Conservation (phyloP, 2,113 vertebrate genomes). For the Pitta sordida region DNA sequence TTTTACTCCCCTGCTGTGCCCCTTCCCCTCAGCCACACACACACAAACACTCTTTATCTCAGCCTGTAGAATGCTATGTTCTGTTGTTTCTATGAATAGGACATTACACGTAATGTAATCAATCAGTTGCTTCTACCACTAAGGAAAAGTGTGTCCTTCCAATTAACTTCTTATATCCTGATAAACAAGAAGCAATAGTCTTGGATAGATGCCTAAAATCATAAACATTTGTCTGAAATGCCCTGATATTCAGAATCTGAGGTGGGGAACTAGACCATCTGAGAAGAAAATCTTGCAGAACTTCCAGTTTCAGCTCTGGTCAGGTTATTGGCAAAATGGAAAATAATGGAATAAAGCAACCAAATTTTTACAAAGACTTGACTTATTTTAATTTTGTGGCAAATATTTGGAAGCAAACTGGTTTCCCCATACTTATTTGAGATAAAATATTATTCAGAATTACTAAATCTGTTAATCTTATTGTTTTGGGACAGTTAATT, state of each 20-base stretch:
- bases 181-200: background rate
- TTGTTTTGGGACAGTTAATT: background rate
- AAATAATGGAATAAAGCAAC: background rate
- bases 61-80: constrained; percentile 42
- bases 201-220: background rate
- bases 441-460: background rate
- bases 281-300: background rate
- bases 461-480: background rate
- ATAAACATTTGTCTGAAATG: background rate
- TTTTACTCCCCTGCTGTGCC: constrained; percentile 65
- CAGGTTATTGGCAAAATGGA: background rate
- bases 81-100: constrained; percentile 39
- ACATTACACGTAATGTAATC: constrained; percentile 33
- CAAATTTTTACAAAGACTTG: background rate
- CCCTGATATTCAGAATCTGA: background rate
- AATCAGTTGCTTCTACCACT: constrained; percentile 5
- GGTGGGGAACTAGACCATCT: background rate
- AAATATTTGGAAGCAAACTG: background rate
- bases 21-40: constrained; percentile 62
- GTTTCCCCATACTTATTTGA: background rate
- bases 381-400: background rate
- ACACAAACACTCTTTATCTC: constrained; percentile 66
- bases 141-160: constrained; percentile 19
- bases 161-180: constrained; percentile 20
- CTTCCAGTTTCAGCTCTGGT: background rate